phyloP scores from a whole-genome alignment of 1,140 invertebrate species.

The Diorhabda elongata region DNA sequence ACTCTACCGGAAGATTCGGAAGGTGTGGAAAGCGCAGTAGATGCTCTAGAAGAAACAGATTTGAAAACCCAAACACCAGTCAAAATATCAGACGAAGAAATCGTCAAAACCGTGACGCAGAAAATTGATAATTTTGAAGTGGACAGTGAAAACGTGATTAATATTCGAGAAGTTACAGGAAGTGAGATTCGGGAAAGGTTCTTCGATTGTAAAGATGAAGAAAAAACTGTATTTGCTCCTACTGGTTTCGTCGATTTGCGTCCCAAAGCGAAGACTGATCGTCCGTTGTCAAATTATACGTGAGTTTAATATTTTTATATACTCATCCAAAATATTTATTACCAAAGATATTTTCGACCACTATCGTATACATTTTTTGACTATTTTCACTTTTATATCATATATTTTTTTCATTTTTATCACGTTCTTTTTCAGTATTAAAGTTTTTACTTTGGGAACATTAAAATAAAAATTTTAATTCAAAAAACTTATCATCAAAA shows the following conservation, averaged over 20 bases:
- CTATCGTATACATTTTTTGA: no score
- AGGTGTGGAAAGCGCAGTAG: slow-evolving; percentile 54
- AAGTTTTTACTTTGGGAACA: no score
- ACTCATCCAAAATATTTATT: no score
- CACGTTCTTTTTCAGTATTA: no score
- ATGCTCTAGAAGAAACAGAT: slow-evolving; percentile 49
- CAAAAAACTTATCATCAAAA: no score
- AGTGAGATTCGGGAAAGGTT: slow-evolving; percentile 18
- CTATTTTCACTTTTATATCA: no score
- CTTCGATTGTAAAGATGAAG: slow-evolving; percentile 21
- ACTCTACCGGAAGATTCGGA: slow-evolving; percentile 38
- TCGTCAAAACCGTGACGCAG: slow-evolving; percentile 29
- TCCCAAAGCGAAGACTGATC: slow-evolving; percentile 5
- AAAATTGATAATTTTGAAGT: slow-evolving; percentile 41
- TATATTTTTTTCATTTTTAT: no score
- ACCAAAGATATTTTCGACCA: no score
- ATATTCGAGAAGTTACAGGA: slow-evolving; percentile 33
- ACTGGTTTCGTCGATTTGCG: slow-evolving; percentile 42
- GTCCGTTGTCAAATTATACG: slow-evolving; percentile 12
- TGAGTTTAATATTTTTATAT: slow-evolving; percentile 20
- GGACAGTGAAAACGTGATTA: slow-evolving; percentile 39
- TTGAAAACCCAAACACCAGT: slow-evolving; percentile 9
- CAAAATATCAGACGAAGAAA: slow-evolving; percentile 23
- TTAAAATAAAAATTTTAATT: no score
- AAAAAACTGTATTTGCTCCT: slow-evolving; percentile 37